Evolutionary conservation across 2,888 invertebrate genomes (phyloP), one percentile per base, ranked within the genome.

Genomic region (Epirrhoe tristata): DNA sequence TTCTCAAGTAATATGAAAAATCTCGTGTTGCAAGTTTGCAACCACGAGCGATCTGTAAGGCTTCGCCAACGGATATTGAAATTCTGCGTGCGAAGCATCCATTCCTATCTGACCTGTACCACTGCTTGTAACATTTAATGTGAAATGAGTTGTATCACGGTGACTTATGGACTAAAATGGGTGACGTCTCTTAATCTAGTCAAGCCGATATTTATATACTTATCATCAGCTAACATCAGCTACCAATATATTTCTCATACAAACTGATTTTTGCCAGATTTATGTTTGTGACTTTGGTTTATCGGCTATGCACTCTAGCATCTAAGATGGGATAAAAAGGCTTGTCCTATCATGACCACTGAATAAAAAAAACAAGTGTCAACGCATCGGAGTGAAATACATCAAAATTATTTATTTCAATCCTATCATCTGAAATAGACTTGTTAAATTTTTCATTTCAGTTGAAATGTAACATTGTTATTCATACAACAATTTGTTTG

Each of bases 51-150:
- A 53, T 59, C 53, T 43, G 39, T 59, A 55, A 63, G 62, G 46
- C 71, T 63, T 69, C 66, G 69, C 60, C 14, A 68, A 54, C 83
- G 82, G 84, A 84, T 83, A 84, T 84, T 84, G 81, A 81, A 84
- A 83, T 78, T 79, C 81, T 77, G 74, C 71, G 69, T 74, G 74
- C 67, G 71, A 76, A 74, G 70, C 72, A 70, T 58, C 69, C 70
- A 75, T 57, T 68, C 71, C 69, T 68, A 75, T 74, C 75, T 74
- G 52, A 31, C 12, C 34, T 46, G 24, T 51, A 36, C 46, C 57
- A 53, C 56, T 59, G 0, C 32, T 4, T 32, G 32, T 31, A 43
- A 4, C 5, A 3, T 52, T 53, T 12, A 17, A 10, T 34, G 12
- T 46, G 5, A 57, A 63, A 51, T 8, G 24, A 16, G 14, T 39